A percentile compares a stretch with the other conserved stretches of the same genome.
Conservation (phyloP, 64 coral and sea anemone genomes). For the Pocillopora damicornis region DNA sequence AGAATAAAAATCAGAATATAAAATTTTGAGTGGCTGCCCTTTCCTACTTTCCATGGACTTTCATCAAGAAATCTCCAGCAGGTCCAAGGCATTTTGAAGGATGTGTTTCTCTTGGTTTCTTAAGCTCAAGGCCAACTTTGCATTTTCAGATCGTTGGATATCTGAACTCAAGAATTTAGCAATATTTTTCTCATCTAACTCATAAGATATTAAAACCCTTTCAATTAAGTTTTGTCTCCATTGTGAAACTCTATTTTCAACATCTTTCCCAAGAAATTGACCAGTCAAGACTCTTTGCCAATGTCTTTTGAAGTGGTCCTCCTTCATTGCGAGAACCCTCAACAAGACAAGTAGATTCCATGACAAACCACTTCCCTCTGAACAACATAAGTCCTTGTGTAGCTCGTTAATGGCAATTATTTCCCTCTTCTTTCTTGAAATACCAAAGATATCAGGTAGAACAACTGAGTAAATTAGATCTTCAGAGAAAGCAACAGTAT, state of each 20-base stretch:
- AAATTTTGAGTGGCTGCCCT: not conserved
- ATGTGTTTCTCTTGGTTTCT: conserved; percentile 53
- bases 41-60: no score
- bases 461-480: conserved; percentile 33
- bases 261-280: not conserved
- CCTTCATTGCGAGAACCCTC: conserved; percentile 69
- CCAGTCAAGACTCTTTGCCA: conserved; percentile 55
- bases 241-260: conserved; percentile 31
- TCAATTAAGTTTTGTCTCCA: conserved; percentile 49
- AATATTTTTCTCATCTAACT: conserved; percentile 14
- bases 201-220: conserved; percentile 21
- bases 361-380: conserved; percentile 50
- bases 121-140: conserved; percentile 19
- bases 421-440: conserved; percentile 37
- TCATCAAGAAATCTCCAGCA: not conserved
- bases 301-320: conserved; percentile 3
- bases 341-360: conserved; percentile 64
- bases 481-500: conserved; percentile 31
- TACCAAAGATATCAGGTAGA: not conserved
- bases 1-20: no score
- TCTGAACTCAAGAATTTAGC: not conserved
- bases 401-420: conserved; percentile 57
- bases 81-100: conserved; percentile 5
- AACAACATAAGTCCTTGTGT: conserved; percentile 58
- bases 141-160: not conserved